A percentile compares a stretch with the other conserved stretches of the same genome.
These are phyloP conservation scores for Hystrix brachyura DNA, from an alignment of 2,113 vertebrate species.

Conservation along the genomic window DNA sequence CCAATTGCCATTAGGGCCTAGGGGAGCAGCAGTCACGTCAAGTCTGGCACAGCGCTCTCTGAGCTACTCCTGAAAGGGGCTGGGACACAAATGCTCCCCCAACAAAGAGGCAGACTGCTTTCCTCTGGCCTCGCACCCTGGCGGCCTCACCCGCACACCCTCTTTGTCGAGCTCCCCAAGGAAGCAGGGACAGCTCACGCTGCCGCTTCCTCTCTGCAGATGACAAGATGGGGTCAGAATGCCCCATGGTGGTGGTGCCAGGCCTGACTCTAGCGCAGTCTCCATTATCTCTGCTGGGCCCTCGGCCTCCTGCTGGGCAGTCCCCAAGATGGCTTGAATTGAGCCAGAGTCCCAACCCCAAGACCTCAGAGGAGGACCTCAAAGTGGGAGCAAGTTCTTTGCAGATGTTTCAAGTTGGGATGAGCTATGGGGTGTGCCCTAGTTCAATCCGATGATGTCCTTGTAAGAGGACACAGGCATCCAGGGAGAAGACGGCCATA, in stretches of 20 bases:
- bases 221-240: not conserved
- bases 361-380: not conserved
- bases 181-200: not conserved
- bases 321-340: fast-evolving
- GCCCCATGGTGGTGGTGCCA: too few species aligned
- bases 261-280: not conserved
- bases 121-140: not conserved
- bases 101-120: fast-evolving
- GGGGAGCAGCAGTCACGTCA: not conserved
- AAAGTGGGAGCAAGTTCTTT: not conserved
- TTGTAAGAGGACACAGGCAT: too few species aligned
- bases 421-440: not conserved
- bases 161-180: not conserved
- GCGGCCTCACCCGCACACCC: fast-evolving
- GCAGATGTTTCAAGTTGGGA: fast-evolving
- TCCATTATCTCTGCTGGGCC: not conserved
- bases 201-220: not conserved
- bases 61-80: not conserved
- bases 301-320: not conserved
- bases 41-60: not conserved
- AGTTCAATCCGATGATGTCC: not conserved
- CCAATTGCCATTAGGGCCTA: not conserved
- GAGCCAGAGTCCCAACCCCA: not conserved
- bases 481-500: fast-evolving
- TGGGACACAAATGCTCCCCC: fast-evolving